Percentiles rank a stretch among this genome's conserved stretches.
phyloP scores from a whole-genome alignment of 1,140 invertebrate genomes.

The Drosophila subpulchrella region DNA sequence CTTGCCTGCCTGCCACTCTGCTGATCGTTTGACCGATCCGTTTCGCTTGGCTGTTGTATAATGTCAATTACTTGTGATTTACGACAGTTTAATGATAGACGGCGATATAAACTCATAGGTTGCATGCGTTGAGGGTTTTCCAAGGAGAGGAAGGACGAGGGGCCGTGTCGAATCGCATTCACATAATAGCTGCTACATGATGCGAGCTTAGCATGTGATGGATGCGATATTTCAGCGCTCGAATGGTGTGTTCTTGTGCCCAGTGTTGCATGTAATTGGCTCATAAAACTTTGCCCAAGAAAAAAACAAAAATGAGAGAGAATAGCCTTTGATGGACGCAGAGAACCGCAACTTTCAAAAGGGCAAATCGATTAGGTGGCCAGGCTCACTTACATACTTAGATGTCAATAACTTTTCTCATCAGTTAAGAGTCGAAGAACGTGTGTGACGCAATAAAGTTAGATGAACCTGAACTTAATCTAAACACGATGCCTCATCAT shows the following conservation, averaged over 20 bases:
- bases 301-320: not conserved
- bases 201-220: slow-evolving; percentile 63
- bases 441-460: slow-evolving; percentile 53
- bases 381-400: slow-evolving; percentile 14
- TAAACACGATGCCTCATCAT: slow-evolving; percentile 1
- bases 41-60: slow-evolving; percentile 66
- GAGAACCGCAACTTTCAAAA: slow-evolving; percentile 22
- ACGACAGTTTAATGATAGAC: slow-evolving; percentile 82
- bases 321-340: slow-evolving; percentile 20
- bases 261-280: slow-evolving; percentile 80
- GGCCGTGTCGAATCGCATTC: slow-evolving; percentile 25
- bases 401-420: slow-evolving; percentile 69
- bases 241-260: slow-evolving; percentile 60
- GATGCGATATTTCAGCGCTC: slow-evolving; percentile 54
- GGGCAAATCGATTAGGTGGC: slow-evolving; percentile 36
- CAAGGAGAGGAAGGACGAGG: slow-evolving; percentile 11
- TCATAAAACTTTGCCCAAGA: slow-evolving; percentile 53
- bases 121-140: slow-evolving; percentile 30
- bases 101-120: slow-evolving; percentile 39
- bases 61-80: slow-evolving; percentile 83
- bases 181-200: slow-evolving; percentile 56
- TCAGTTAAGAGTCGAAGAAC: slow-evolving; percentile 4
- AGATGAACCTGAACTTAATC: slow-evolving; percentile 25
- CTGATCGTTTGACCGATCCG: slow-evolving; percentile 31
- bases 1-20: slow-evolving; percentile 14